These are phyloP conservation scores for Cacatua alba DNA, from an alignment of 2,113 vertebrate species.

Conservation along the genomic window DNA sequence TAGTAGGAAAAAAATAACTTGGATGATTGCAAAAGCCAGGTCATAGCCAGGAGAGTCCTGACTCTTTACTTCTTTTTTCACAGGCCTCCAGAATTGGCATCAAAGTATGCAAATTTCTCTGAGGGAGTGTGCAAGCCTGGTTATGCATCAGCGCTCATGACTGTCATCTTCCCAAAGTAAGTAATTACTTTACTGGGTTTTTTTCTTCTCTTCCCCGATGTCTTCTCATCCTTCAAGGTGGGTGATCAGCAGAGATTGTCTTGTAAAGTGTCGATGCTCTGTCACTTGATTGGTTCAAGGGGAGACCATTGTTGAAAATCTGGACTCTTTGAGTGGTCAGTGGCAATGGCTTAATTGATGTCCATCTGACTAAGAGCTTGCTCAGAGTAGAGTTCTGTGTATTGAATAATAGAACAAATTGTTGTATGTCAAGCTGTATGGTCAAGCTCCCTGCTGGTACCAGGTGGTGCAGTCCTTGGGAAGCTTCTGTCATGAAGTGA, in stretches of 20 bases:
- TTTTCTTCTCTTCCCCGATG: neutral
- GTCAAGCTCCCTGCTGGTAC: neutral
- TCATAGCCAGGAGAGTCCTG: slow-evolving; percentile 3
- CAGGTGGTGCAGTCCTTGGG: neutral
- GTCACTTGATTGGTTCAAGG: neutral
- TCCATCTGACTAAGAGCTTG: neutral
- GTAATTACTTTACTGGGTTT: slow-evolving; percentile 18
- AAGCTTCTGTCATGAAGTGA: neutral
- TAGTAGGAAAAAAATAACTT: neutral
- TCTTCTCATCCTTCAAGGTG: neutral
- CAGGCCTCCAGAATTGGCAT: slow-evolving; percentile 87
- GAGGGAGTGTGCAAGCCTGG: slow-evolving; percentile 91
- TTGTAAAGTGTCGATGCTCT: neutral
- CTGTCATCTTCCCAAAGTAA: slow-evolving; percentile 95
- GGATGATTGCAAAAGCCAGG: neutral
- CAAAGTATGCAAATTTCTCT: slow-evolving; percentile 92
- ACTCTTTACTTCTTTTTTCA: slow-evolving; percentile 44
- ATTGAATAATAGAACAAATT: neutral
- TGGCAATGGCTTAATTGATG: neutral
- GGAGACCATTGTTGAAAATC: neutral
- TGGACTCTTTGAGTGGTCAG: neutral
- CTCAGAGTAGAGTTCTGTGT: neutral
- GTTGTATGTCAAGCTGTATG: neutral
- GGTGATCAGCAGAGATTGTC: neutral
- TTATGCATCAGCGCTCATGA: slow-evolving; percentile 93